Conservation (phyloP, 2,113 vertebrate species). For the Campylorhamphus procurvoides region DNA sequence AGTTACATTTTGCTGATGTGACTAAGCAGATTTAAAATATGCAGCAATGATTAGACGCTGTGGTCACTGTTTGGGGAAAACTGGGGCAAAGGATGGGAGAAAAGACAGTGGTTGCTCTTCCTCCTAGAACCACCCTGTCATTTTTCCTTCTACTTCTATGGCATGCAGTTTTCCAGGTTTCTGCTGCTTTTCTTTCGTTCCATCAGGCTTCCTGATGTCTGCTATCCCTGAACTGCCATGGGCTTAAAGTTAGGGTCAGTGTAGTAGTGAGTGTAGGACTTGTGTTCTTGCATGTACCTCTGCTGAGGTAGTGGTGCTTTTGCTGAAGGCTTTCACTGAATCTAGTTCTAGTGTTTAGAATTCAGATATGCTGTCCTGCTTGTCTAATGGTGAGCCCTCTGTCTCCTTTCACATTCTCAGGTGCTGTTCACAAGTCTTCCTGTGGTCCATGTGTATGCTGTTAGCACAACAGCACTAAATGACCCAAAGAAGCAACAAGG, state of each 20-base stretch:
- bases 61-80: neutral
- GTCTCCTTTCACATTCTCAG: slow-evolving; percentile 49
- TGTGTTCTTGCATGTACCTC: fast-evolving
- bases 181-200: neutral
- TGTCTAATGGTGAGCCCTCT: neutral
- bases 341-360: neutral
- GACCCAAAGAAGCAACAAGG: slow-evolving; percentile 62
- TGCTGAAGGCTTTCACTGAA: neutral
- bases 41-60: neutral
- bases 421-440: slow-evolving; percentile 84
- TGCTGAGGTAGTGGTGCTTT: neutral
- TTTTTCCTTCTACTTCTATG: neutral
- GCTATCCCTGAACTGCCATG: neutral
- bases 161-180: neutral
- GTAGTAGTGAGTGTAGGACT: neutral
- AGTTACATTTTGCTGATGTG: neutral
- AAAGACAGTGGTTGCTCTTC: neutral
- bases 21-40: slow-evolving; percentile 13
- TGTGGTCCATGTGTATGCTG: slow-evolving; percentile 83
- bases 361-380: neutral
- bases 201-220: neutral
- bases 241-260: neutral
- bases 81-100: neutral
- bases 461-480: slow-evolving; percentile 55
- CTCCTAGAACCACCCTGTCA: neutral